A percentile compares a stretch with the other conserved stretches of the same genome.
phyloP scores from a whole-genome alignment of 2,113 vertebrate genomes.

The Brachypodius melanocephalos region DNA sequence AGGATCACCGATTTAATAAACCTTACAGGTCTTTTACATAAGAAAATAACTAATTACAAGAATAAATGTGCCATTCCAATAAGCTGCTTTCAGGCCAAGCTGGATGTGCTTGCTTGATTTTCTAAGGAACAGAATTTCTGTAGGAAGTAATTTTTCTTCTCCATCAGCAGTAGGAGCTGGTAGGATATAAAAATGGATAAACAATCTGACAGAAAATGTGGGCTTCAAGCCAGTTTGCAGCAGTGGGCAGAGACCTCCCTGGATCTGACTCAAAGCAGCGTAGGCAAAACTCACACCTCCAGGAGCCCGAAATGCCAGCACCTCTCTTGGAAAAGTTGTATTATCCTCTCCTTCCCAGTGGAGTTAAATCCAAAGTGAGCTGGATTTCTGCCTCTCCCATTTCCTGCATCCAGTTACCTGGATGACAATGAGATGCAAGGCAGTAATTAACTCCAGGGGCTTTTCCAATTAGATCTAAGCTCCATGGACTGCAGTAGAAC shows the following conservation, averaged over 20 bases:
- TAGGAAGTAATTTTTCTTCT: conserved; percentile 8
- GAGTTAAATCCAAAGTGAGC: neutral
- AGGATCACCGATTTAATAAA: neutral
- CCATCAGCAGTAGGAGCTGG: conserved; percentile 1
- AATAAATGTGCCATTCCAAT: neutral
- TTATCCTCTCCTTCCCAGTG: neutral
- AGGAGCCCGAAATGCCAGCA: neutral
- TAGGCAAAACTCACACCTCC: conserved; percentile 29
- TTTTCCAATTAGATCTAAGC: neutral
- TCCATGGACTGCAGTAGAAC: neutral
- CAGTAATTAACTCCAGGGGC: neutral
- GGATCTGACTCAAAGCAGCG: conserved; percentile 25
- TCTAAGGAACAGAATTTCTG: conserved; percentile 34
- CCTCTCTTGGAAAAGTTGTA: neutral
- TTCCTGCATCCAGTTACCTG: neutral
- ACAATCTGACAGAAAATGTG: conserved; percentile 15
- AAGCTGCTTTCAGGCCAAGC: neutral
- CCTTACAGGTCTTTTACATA: neutral
- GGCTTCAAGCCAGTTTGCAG: conserved; percentile 34
- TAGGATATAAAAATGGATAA: conserved; percentile 31
- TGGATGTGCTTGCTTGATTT: neutral
- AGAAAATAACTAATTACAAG: neutral
- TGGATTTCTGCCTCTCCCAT: neutral
- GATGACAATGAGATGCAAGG: neutral
- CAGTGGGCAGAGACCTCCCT: conserved; percentile 34